Evolutionary conservation across 2,797 vertebrate species (phyloP).

Genomic region (Sebastes matsubarae): DNA sequence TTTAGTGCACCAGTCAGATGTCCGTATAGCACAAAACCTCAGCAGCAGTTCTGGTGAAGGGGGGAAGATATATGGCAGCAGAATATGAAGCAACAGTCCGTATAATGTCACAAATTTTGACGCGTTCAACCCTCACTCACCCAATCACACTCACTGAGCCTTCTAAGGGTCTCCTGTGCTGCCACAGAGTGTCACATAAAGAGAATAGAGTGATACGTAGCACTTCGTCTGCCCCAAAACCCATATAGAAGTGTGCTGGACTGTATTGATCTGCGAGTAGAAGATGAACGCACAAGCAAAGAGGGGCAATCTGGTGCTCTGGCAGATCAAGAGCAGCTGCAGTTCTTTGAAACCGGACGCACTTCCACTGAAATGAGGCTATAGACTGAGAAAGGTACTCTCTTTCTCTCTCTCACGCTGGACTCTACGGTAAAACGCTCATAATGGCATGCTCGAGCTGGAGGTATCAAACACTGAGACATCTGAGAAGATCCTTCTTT

Average conservation of each 20-base stretch:
- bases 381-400: constrained; percentile 50
- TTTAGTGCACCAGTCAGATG: constrained; percentile 38
- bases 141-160: constrained; percentile 32
- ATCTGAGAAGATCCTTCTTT: constrained; percentile 34
- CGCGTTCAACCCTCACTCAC: constrained; percentile 52
- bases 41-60: constrained; percentile 22
- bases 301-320: constrained; percentile 62
- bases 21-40: constrained; percentile 19
- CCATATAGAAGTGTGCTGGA: constrained; percentile 53
- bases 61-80: constrained; percentile 4
- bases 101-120: constrained; percentile 55
- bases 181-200: constrained; percentile 27
- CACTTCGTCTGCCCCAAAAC: constrained; percentile 47
- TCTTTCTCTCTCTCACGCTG: constrained; percentile 7
- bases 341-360: constrained; percentile 73
- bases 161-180: constrained; percentile 13
- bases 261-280: constrained; percentile 78
- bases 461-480: constrained; percentile 41
- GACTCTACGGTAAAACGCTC: constrained; percentile 31
- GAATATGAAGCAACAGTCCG: constrained; percentile 46
- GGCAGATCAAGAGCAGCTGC: constrained; percentile 75
- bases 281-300: constrained; percentile 66
- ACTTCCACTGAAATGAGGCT: constrained; percentile 58
- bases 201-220: constrained; percentile 52
- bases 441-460: constrained; percentile 28